Evolutionary conservation across 2,888 invertebrate species (phyloP).

Genomic region (Cynaeus angustus): DNA sequence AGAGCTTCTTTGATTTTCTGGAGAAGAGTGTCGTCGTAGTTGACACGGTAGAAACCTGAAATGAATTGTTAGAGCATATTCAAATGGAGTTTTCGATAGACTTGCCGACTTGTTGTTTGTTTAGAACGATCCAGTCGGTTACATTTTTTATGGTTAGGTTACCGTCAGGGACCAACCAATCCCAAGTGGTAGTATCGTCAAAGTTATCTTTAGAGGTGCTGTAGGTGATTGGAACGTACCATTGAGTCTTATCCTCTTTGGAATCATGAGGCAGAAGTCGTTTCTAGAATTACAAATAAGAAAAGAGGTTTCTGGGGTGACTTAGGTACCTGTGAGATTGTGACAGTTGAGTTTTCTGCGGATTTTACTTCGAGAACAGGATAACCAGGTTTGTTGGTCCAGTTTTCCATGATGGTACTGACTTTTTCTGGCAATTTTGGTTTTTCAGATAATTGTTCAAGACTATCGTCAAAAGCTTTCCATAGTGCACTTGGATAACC

Average conservation of each 20-base stretch:
- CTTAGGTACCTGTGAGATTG: slow-evolving; percentile 52
- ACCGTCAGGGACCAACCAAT: slow-evolving; percentile 62
- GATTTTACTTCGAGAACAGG: slow-evolving; percentile 73
- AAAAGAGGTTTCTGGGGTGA: slow-evolving; percentile 25
- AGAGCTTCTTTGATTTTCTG: not conserved
- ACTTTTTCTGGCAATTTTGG: slow-evolving; percentile 14
- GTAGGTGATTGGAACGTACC: slow-evolving; percentile 74
- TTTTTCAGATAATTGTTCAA: slow-evolving; percentile 55
- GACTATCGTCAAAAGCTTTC: slow-evolving; percentile 63
- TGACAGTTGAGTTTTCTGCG: slow-evolving; percentile 41
- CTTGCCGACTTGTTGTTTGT: slow-evolving; percentile 43
- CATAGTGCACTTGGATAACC: slow-evolving; percentile 73
- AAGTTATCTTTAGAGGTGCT: slow-evolving; percentile 71
- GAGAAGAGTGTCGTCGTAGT: slow-evolving; percentile 76
- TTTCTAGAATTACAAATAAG: slow-evolving; percentile 43
- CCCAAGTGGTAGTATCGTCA: slow-evolving; percentile 64
- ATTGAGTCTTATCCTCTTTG: slow-evolving; percentile 55
- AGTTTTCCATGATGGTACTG: slow-evolving; percentile 76
- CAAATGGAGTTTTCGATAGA: not conserved
- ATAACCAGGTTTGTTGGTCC: slow-evolving; percentile 77
- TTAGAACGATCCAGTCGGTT: slow-evolving; percentile 46
- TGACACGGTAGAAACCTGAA: slow-evolving; percentile 80
- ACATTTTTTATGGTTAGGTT: slow-evolving; percentile 7
- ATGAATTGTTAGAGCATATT: not conserved
- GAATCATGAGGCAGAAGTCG: slow-evolving; percentile 28